Evolutionary conservation across 2,888 invertebrate genomes (phyloP).

Genomic region (Thecophora atra): DNA sequence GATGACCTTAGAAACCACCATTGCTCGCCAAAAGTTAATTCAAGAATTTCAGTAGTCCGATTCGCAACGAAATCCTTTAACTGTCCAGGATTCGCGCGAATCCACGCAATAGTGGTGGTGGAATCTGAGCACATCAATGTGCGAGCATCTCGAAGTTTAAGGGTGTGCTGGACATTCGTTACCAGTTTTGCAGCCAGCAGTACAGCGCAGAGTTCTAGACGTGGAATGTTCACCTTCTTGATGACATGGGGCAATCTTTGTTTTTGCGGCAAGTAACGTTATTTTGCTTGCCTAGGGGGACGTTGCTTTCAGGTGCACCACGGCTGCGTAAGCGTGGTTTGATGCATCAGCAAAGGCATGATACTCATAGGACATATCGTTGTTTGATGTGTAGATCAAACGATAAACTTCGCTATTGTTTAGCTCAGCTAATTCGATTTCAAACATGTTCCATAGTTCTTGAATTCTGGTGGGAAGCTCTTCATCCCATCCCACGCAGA

Average conservation of each 20-base stretch:
- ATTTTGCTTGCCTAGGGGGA: background rate
- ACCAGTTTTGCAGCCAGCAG: slow-evolving; percentile 8
- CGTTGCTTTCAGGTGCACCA: slow-evolving; percentile 12
- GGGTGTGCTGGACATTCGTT: background rate
- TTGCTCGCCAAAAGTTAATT: background rate
- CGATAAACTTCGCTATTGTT: background rate
- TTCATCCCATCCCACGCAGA: background rate
- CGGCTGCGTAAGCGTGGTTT: slow-evolving; percentile 18
- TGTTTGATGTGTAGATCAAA: background rate
- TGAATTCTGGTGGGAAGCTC: background rate
- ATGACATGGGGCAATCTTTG: slow-evolving; percentile 16
- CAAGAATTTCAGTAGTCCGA: background rate
- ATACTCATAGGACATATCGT: too few species aligned
- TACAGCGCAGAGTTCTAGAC: slow-evolving; percentile 19
- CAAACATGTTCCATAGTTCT: background rate
- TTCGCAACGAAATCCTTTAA: too few species aligned
- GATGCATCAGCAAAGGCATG: slow-evolving; percentile 23
- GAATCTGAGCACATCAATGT: slow-evolving; percentile 8
- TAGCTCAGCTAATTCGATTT: background rate
- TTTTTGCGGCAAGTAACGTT: slow-evolving; percentile 14
- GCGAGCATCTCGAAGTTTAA: background rate
- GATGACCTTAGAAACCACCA: background rate
- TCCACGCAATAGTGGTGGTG: slow-evolving; percentile 13
- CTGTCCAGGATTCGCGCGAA: slow-evolving; percentile 1
- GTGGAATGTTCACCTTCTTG: slow-evolving; percentile 17